These are phyloP conservation scores for Mercenaria mercenaria DNA, from an alignment of 1,140 invertebrate genomes.

Conservation along the genomic window DNA sequence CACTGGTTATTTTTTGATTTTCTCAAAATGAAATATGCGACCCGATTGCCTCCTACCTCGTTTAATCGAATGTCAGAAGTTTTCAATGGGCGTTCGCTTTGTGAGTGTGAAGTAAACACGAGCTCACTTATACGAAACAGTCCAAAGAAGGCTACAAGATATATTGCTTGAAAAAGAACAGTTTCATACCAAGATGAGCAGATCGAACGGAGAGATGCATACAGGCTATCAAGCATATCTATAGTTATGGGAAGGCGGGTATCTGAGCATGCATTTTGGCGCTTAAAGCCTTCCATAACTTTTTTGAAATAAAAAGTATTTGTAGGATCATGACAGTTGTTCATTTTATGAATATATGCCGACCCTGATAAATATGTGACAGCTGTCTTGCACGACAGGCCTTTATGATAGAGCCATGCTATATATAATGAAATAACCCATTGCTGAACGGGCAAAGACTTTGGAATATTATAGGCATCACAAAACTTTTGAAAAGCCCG, in stretches of 20 bases:
- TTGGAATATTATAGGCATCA: background rate
- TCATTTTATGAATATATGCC: background rate
- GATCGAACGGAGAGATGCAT: background rate
- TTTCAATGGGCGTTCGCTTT: background rate
- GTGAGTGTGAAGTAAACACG: background rate
- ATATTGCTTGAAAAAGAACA: conserved; percentile 22
- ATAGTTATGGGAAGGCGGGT: conserved; percentile 47
- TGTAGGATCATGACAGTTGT: background rate
- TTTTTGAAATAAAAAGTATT: conserved; percentile 11
- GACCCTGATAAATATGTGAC: background rate
- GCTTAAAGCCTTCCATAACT: conserved; percentile 4
- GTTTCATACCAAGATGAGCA: conserved; percentile 8
- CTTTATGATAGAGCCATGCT: background rate
- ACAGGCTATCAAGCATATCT: background rate
- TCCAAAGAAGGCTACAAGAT: conserved; percentile 54
- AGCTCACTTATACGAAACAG: conserved; percentile 55
- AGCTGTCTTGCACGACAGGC: background rate
- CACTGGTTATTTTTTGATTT: background rate
- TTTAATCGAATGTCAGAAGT: background rate
- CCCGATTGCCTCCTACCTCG: background rate
- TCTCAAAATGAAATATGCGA: background rate
- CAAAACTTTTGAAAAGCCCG: background rate
- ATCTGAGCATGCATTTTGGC: background rate
- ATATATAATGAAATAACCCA: background rate
- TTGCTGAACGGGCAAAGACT: background rate